A percentile compares a stretch with the other conserved stretches of the same genome.
phyloP scores from a whole-genome alignment of 2,888 invertebrate genomes.

The Loripinus fragilis region DNA sequence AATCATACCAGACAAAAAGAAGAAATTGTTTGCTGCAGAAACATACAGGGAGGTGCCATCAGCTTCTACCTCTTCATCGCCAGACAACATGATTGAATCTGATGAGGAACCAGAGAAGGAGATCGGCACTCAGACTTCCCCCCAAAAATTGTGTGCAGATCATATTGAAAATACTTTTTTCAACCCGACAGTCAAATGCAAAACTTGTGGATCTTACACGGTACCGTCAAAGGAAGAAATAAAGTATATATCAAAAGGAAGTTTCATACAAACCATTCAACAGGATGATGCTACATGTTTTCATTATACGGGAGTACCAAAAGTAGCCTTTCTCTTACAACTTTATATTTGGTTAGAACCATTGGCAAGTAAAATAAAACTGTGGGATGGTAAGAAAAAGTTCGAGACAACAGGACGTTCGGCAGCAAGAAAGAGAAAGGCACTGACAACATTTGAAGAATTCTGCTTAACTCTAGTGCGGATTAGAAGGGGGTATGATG shows the following conservation, averaged over 20 bases:
- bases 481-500: background rate
- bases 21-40: no score
- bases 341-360: no score
- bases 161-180: background rate
- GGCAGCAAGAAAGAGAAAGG: background rate
- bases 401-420: background rate
- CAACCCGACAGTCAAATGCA: background rate
- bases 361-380: background rate
- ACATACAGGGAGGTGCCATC: no score
- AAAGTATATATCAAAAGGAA: background rate
- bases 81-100: background rate
- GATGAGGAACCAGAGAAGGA: background rate
- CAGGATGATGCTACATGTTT: background rate
- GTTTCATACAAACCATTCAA: background rate
- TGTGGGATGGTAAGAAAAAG: background rate
- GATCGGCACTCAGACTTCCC: background rate
- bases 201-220: background rate
- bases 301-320: slow-evolving; percentile 4
- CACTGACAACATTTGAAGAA: background rate
- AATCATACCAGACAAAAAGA: background rate
- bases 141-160: background rate
- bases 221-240: background rate
- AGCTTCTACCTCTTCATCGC: background rate
- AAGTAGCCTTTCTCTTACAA: slow-evolving; percentile 1
- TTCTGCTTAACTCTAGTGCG: background rate